Conservation (phyloP, 2,888 invertebrate species). For the Hipparchia sbordonii region DNA sequence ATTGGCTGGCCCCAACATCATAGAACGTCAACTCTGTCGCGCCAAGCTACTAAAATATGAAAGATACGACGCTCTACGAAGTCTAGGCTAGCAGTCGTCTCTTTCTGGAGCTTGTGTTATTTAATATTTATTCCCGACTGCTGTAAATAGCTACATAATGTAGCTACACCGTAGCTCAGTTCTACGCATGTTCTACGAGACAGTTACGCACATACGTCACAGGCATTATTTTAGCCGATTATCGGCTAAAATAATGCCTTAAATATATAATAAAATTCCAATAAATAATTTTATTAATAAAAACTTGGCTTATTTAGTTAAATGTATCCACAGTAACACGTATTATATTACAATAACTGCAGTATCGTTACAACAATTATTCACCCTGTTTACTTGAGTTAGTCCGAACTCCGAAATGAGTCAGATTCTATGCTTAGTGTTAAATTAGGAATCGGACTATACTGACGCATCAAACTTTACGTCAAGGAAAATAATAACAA, state of each 20-base stretch:
- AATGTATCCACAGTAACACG: background rate
- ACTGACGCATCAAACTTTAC: background rate
- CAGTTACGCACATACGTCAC: background rate
- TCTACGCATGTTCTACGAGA: too few relatives aligned
- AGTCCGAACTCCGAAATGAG: background rate
- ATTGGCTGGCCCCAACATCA: too few relatives aligned
- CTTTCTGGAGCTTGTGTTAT: too few relatives aligned
- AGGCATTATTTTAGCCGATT: background rate
- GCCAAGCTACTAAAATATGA: too few relatives aligned
- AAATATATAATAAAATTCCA: background rate
- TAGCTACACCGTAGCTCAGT: too few relatives aligned
- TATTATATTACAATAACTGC: too few relatives aligned
- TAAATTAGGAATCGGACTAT: background rate
- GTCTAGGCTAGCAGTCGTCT: too few relatives aligned
- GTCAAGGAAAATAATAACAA: background rate
- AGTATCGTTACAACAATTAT: slow-evolving; percentile 6
- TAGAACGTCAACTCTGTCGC: background rate
- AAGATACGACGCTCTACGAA: too few relatives aligned
- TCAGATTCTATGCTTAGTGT: background rate
- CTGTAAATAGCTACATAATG: too few relatives aligned
- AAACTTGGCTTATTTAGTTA: background rate
- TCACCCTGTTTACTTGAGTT: slow-evolving; percentile 1
- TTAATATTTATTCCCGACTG: too few relatives aligned
- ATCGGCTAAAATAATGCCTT: too few relatives aligned
- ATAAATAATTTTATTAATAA: background rate